Percentiles rank a stretch among this genome's conserved stretches.
These are phyloP conservation scores for Cercopithecus petaurista DNA, from an alignment of 2,797 vertebrate genomes.

Conservation along the genomic window DNA sequence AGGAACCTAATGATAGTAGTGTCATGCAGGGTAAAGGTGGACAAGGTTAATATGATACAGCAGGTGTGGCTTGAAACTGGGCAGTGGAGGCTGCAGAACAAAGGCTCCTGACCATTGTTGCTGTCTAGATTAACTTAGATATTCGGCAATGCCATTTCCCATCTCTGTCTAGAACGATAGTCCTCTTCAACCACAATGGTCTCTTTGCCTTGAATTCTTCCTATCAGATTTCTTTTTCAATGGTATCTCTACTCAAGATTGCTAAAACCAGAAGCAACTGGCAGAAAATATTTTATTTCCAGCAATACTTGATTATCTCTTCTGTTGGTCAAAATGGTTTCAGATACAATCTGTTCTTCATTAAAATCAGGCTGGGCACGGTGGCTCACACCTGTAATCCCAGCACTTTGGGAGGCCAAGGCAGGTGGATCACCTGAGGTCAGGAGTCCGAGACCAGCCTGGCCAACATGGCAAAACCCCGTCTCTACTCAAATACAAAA, in stretches of 20 bases:
- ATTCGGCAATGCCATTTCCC: not conserved
- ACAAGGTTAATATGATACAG: not conserved
- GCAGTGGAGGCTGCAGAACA: not conserved
- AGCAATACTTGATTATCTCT: not conserved
- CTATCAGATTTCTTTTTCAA: not conserved
- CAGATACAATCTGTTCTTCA: not conserved
- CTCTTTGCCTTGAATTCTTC: slow-evolving; percentile 15
- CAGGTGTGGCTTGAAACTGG: not conserved
- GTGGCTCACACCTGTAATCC: not conserved
- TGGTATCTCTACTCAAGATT: not conserved
- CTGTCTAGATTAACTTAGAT: not conserved
- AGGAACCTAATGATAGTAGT: not conserved
- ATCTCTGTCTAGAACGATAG: not conserved
- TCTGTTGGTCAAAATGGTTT: not conserved
- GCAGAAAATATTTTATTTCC: not conserved
- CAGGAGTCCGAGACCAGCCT: not conserved
- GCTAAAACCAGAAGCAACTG: not conserved
- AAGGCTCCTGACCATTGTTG: not conserved
- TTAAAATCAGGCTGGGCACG: not conserved
- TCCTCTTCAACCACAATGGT: not conserved
- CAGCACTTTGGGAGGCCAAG: not conserved
- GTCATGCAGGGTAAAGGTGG: not conserved
- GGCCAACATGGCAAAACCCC: not conserved
- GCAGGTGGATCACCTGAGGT: not conserved
- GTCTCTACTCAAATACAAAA: not conserved